These are phyloP conservation scores for Stenchaetothrips biformis DNA, from an alignment of 2,888 invertebrate species.

Conservation along the genomic window DNA sequence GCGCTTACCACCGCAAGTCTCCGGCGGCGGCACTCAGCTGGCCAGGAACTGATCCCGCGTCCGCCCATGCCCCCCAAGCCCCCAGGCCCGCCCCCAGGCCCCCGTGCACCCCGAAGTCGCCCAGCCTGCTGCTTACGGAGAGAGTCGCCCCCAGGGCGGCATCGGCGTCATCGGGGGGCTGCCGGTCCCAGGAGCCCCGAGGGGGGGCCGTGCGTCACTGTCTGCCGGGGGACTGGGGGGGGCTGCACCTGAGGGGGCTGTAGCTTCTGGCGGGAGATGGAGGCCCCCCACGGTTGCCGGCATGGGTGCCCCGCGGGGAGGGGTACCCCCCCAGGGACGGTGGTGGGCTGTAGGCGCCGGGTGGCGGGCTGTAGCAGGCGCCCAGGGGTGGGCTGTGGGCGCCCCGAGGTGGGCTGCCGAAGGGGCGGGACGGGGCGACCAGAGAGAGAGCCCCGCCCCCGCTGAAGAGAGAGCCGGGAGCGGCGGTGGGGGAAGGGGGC, in stretches of 20 bases:
- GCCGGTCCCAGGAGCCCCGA: too few relatives aligned
- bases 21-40: too few relatives aligned
- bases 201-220: slow-evolving; percentile 1
- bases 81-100: background rate
- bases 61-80: background rate
- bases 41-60: too few relatives aligned
- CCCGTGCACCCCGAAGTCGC: too few relatives aligned
- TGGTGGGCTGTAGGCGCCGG: slow-evolving; percentile 13
- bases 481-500: background rate
- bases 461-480: slow-evolving; percentile 11
- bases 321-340: background rate
- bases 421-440: background rate
- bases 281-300: background rate
- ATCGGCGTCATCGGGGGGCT: too few relatives aligned
- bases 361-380: slow-evolving; percentile 10
- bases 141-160: too few relatives aligned
- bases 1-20: too few relatives aligned
- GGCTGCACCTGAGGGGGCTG: slow-evolving; percentile 19
- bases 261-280: slow-evolving; percentile 1
- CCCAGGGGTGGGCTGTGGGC: slow-evolving; percentile 22
- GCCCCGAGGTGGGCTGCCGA: slow-evolving; percentile 9
- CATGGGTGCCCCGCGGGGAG: too few relatives aligned
- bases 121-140: too few relatives aligned
- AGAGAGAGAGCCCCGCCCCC: slow-evolving; percentile 13
- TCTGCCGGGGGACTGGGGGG: background rate